Base-by-base conservation (phyloP, 2,888 invertebrate genomes). In the Mythimna lalbum region DNA sequence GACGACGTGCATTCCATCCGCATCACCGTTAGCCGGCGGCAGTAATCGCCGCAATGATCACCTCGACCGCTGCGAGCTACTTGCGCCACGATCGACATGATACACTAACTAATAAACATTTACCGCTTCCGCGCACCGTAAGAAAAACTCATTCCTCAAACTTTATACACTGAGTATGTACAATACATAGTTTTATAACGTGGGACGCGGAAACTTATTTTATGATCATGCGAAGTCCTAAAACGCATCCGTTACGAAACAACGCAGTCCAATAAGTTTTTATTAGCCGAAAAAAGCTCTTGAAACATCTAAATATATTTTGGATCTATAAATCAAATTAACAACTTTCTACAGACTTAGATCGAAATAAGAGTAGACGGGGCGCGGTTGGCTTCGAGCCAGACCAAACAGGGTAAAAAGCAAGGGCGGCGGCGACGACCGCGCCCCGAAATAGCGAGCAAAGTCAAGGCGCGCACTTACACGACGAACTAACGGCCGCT, bases 361-460 rank as follows among this genome's bases (percentile, higher is more conserved):
- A 85, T 87, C 80, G 87, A 82, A 86, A 87, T 89, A 88, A 90
- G 88, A 91, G 91, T 82, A 88, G 90, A 89, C 90, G 87, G 91
- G 92, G 93, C 90, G 92, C 90, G 90, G 90, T 93, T 95, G 95
- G 95, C 94, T 86, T 73, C 66, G 84, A 87, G 94, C 95, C 95
- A 95, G 94, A 91, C 91, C 92, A 94, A 95, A 95, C 92, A 94
- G 94, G 94, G 95, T 94, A 94, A 95, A 95, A 95, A 95, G 94
- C 89, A 92, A 93, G 93, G 92, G 90, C 91, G 94, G 92, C 91
- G 92, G 88, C 93, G 90, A 83, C 90, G 90, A 90, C 93, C 93
- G 94, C 94, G 92, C 95, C 95, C 90, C 90, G 90, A 95, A 93
- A 95, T 95, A 95, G 95, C 95, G 92, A 90, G 92, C 93, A 94